Percentiles rank a stretch among this genome's conserved stretches.
phyloP scores from a whole-genome alignment of 1,140 invertebrate genomes.

The Trichonephila clavipes region DNA sequence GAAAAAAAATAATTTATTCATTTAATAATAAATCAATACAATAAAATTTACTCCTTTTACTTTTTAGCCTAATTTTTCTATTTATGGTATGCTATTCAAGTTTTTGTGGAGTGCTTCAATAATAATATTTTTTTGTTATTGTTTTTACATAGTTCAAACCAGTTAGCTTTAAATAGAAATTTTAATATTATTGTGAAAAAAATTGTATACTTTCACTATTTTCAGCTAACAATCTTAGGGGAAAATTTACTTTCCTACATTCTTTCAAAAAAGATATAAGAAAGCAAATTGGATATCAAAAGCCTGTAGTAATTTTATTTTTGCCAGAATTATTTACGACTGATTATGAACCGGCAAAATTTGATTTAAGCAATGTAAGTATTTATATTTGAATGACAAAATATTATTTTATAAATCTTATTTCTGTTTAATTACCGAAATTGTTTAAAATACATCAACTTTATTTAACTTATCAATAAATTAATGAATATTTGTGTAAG shows the following conservation, averaged over 20 bases:
- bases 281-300: constrained; percentile 81
- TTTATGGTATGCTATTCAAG: too few species aligned
- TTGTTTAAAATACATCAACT: not conserved
- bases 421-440: not conserved
- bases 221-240: constrained; percentile 82
- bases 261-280: constrained; percentile 80
- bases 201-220: constrained; percentile 76
- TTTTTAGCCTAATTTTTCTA: too few species aligned
- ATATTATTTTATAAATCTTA: not conserved
- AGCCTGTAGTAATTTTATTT: constrained; percentile 83
- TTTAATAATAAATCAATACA: too few species aligned
- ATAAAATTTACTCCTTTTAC: too few species aligned
- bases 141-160: too few species aligned
- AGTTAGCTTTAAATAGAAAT: too few species aligned
- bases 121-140: too few species aligned
- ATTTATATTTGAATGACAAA: too few species aligned
- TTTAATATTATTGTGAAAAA: too few species aligned
- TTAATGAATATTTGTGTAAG: too few species aligned
- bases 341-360: constrained; percentile 82
- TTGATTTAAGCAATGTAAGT: constrained; percentile 70
- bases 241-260: constrained; percentile 80
- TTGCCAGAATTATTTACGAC: constrained; percentile 83
- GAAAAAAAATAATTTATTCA: too few species aligned
- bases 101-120: too few species aligned
- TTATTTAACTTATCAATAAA: not conserved